phyloP scores from a whole-genome alignment of 2,113 vertebrate genomes.

The Ailurus styani region DNA sequence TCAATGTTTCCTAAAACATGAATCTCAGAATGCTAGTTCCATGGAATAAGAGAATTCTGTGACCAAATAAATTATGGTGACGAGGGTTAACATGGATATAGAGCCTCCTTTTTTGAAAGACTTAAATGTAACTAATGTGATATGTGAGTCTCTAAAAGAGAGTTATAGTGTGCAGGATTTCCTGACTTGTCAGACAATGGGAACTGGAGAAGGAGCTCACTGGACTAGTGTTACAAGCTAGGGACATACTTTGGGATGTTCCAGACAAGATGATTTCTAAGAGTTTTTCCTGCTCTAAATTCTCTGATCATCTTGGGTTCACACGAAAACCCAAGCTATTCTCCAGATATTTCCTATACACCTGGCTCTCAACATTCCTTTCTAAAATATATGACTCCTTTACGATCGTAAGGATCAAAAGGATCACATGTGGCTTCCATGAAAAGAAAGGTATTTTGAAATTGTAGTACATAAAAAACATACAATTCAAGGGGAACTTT shows the following conservation, averaged over 20 bases:
- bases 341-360: background rate
- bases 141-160: constrained; percentile 17
- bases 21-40: background rate
- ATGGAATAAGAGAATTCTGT: background rate
- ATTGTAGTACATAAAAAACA: background rate
- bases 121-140: background rate
- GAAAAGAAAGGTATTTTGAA: background rate
- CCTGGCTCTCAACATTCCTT: background rate
- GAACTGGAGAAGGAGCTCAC: background rate
- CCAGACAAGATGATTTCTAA: constrained; percentile 11
- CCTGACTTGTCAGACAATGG: background rate
- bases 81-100: background rate
- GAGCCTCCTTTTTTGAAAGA: constrained; percentile 9
- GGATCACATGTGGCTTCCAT: background rate
- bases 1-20: background rate
- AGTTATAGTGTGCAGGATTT: background rate
- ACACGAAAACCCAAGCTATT: background rate
- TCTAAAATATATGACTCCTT: constrained; percentile 3
- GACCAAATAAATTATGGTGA: background rate
- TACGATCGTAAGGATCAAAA: background rate
- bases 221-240: background rate
- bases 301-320: background rate
- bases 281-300: background rate
- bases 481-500: background rate
- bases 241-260: background rate